Percentiles rank a stretch among this genome's conserved stretches.
Conservation (phyloP, 2,888 invertebrate species). For the Ophioninae sp. region DNA sequence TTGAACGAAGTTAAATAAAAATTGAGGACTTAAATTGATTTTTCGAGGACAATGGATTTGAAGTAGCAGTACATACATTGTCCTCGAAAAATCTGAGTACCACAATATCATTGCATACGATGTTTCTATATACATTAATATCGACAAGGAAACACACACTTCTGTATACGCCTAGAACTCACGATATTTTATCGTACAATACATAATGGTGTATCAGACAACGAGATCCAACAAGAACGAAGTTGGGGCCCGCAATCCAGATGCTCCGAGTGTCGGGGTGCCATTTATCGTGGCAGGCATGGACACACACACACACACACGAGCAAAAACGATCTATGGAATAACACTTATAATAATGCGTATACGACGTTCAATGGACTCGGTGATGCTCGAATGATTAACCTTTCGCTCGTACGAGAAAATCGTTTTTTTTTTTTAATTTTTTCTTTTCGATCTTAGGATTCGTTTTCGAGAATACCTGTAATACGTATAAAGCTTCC, state of each 20-base stretch:
- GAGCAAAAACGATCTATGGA: neutral
- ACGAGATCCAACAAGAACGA: slow-evolving; percentile 19
- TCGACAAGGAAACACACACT: neutral
- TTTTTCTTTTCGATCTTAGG: neutral
- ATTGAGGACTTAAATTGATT: too few species aligned
- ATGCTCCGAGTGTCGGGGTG: slow-evolving; percentile 18
- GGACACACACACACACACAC: neutral
- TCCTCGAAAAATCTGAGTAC: neutral
- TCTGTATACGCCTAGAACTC: neutral
- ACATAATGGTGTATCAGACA: slow-evolving; percentile 24
- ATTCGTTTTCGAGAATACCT: neutral
- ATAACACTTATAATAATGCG: neutral
- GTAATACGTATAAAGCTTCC: neutral
- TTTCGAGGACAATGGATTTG: neutral
- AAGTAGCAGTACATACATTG: neutral
- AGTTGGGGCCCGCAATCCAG: slow-evolving; percentile 36
- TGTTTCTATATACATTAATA: neutral
- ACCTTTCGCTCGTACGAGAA: slow-evolving; percentile 12
- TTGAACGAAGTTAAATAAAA: too few species aligned
- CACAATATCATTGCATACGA: neutral
- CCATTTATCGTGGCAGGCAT: slow-evolving; percentile 16
- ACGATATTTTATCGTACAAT: slow-evolving; percentile 41
- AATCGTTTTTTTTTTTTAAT: neutral
- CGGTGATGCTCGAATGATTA: slow-evolving; percentile 52
- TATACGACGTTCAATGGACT: slow-evolving; percentile 38